Evolutionary conservation across 2,797 vertebrate genomes (phyloP).

Genomic region (Rhinogobio ventralis): DNA sequence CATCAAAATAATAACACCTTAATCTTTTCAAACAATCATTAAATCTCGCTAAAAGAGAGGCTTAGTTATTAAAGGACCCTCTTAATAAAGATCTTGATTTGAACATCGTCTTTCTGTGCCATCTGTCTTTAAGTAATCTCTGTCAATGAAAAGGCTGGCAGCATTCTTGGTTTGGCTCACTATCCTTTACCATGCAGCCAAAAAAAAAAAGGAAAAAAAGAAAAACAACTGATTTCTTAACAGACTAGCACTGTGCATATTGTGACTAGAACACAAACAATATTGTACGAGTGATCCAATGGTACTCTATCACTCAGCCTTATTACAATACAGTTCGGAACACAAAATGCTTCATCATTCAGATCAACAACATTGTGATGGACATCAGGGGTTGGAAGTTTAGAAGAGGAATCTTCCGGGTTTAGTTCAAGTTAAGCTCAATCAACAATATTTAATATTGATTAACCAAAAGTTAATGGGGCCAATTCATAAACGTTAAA

Average conservation of each 20-base stretch:
- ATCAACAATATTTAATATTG: not conserved
- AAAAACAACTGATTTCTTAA: slow-evolving; percentile 8
- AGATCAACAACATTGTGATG: not conserved
- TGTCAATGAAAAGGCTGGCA: slow-evolving; percentile 37
- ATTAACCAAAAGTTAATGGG: not conserved
- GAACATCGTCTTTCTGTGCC: slow-evolving; percentile 26
- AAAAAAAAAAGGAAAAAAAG: not conserved
- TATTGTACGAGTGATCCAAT: not conserved
- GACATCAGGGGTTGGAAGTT: not conserved
- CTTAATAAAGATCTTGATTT: slow-evolving; percentile 27
- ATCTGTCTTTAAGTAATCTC: slow-evolving; percentile 48
- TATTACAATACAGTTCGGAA: not conserved
- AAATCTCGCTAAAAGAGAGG: slow-evolving; percentile 19
- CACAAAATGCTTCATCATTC: not conserved
- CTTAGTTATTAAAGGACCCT: slow-evolving; percentile 20
- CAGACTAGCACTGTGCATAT: slow-evolving; percentile 19
- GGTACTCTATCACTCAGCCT: not conserved
- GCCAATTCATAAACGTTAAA: not conserved
- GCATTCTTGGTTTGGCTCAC: slow-evolving; percentile 25
- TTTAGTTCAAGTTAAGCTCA: not conserved
- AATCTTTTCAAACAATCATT: slow-evolving; percentile 33
- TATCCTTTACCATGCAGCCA: slow-evolving; percentile 26
- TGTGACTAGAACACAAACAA: slow-evolving; percentile 10
- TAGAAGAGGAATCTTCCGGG: not conserved
- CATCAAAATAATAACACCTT: slow-evolving; percentile 28